Conservation (phyloP, 1,140 invertebrate species). For the Cecropterus lyciades region DNA sequence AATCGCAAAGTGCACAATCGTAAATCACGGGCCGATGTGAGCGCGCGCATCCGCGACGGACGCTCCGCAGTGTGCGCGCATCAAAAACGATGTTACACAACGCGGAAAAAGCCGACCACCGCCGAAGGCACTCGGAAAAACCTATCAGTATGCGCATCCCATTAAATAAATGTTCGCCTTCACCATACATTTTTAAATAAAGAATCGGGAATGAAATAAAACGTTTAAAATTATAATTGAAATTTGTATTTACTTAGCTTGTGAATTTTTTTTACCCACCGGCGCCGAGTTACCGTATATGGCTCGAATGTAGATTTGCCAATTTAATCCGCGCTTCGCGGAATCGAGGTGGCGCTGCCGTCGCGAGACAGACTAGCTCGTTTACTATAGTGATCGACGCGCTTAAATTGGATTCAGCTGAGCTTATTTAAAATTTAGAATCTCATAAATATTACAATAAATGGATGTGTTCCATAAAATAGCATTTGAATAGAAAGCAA, state of each 20-base stretch:
- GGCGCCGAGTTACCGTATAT: conserved; percentile 66
- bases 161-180: conserved; percentile 69
- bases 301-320: conserved; percentile 69
- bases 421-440: conserved; percentile 44
- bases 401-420: conserved; percentile 51
- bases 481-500: conserved; percentile 3
- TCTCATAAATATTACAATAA: conserved; percentile 41
- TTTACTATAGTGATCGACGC: conserved; percentile 53
- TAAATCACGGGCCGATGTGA: conserved; percentile 67
- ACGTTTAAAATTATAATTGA: conserved; percentile 79
- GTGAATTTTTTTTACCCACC: conserved; percentile 62
- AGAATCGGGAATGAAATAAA: conserved; percentile 72
- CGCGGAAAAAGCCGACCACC: conserved; percentile 77
- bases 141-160: conserved; percentile 76
- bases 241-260: conserved; percentile 79
- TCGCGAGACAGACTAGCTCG: conserved; percentile 36
- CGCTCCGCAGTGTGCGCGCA: conserved; percentile 42
- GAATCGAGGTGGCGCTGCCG: conserved; percentile 58
- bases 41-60: conserved; percentile 46
- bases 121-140: conserved; percentile 67
- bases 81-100: conserved; percentile 70
- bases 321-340: conserved; percentile 70
- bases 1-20: conserved; percentile 64
- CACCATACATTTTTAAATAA: conserved; percentile 64
- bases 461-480: conserved; percentile 4